These are phyloP conservation scores for Heterodera schachtii DNA, from an alignment of 1,140 invertebrate species.

Conservation along the genomic window DNA sequence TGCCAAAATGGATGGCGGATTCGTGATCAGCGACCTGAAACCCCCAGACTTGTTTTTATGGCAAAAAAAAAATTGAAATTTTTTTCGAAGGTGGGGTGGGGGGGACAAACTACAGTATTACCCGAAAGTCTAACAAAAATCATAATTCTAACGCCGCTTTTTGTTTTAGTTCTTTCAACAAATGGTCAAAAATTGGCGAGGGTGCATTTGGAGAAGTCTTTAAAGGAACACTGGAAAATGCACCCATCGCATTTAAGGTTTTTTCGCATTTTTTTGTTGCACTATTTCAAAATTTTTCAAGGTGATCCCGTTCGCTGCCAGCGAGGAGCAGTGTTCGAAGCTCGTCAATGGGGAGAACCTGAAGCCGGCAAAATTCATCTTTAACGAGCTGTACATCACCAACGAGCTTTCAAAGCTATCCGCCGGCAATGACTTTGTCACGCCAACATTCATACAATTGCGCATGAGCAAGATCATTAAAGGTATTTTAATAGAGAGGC, in stretches of 20 bases:
- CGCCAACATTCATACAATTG: slow-evolving; percentile 23
- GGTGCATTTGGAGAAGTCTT: slow-evolving; percentile 18
- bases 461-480: slow-evolving; percentile 7
- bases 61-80: too few species aligned
- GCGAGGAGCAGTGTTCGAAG: background rate
- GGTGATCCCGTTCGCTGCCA: slow-evolving; percentile 23
- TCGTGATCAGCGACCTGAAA: too few species aligned
- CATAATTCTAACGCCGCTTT: too few species aligned
- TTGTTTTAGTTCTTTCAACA: background rate
- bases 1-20: too few species aligned
- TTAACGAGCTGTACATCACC: slow-evolving; percentile 32
- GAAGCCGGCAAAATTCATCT: slow-evolving; percentile 15
- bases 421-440: background rate
- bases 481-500: slow-evolving; percentile 37
- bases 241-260: slow-evolving; percentile 12
- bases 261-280: background rate
- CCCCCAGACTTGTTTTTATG: too few species aligned
- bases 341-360: slow-evolving; percentile 30
- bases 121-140: too few species aligned
- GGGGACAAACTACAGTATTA: too few species aligned
- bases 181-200: slow-evolving; percentile 15
- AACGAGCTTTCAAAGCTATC: slow-evolving; percentile 21
- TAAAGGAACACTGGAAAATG: too few species aligned
- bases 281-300: background rate
- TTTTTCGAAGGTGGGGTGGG: too few species aligned